Evolutionary conservation across 2,888 invertebrate species (phyloP).

Genomic region (Aquatica leii): DNA sequence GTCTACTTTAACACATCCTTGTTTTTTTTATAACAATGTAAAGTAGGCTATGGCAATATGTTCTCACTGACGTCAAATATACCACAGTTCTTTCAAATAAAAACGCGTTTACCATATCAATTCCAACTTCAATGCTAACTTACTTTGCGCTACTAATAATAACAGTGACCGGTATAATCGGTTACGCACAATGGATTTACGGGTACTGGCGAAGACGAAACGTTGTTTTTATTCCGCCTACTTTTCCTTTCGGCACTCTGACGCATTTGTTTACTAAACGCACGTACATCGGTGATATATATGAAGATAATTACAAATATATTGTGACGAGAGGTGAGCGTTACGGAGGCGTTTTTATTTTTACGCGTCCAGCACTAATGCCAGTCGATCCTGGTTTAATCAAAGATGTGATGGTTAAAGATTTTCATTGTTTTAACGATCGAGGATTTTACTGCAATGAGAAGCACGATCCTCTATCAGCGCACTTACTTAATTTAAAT

Average conservation of each 20-base stretch:
- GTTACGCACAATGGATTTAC: conserved; percentile 28
- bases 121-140: too few species aligned
- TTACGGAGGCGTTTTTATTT: conserved; percentile 31
- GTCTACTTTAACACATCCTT: too few species aligned
- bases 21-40: too few species aligned
- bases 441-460: conserved; percentile 68
- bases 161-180: background rate
- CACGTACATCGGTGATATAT: background rate
- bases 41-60: too few species aligned
- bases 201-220: conserved; percentile 49
- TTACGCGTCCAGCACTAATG: conserved; percentile 30
- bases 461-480: conserved; percentile 64
- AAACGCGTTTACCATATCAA: too few species aligned
- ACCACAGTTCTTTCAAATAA: too few species aligned
- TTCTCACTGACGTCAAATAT: too few species aligned
- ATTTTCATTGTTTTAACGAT: conserved; percentile 68
- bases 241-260: conserved; percentile 50
- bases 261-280: conserved; percentile 32
- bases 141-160: background rate
- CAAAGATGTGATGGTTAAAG: conserved; percentile 63
- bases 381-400: conserved; percentile 36
- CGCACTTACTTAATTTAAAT: conserved; percentile 64
- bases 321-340: conserved; percentile 16
- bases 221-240: conserved; percentile 45
- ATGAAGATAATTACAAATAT: conserved; percentile 7